Evolutionary conservation across 2,888 invertebrate genomes (phyloP).

Genomic region (Microctonus brassicae): DNA sequence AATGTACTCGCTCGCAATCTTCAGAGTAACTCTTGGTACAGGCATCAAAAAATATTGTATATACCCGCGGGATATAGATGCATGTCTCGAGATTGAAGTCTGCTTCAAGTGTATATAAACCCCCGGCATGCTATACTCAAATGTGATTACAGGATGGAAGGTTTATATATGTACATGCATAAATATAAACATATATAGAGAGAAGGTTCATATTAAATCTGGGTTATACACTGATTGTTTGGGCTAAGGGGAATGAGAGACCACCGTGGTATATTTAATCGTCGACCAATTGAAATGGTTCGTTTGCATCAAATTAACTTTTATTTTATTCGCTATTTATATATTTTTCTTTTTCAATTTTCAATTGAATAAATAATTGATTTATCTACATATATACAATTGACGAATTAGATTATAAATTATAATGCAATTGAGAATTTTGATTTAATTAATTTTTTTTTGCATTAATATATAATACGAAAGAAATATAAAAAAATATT

Average conservation of each 20-base stretch:
- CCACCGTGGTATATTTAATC: not conserved
- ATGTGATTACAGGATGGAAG: constrained; percentile 30
- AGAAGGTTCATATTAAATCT: constrained; percentile 25
- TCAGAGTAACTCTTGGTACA: constrained; percentile 12
- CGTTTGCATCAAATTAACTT: constrained; percentile 3
- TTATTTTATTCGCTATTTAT: constrained; percentile 7
- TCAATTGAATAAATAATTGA: not conserved
- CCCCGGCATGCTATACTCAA: constrained; percentile 20
- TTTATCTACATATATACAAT: not conserved
- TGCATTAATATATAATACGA: not conserved
- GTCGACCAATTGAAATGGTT: constrained; percentile 3
- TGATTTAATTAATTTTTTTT: not conserved
- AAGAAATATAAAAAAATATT: not conserved
- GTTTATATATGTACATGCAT: not conserved
- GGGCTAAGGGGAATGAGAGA: not conserved
- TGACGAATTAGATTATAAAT: not conserved
- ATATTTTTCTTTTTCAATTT: not conserved
- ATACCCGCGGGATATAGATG: constrained; percentile 18
- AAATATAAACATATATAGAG: not conserved
- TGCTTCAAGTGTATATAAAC: not conserved
- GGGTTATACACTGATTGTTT: constrained; percentile 21
- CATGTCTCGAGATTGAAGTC: constrained; percentile 22
- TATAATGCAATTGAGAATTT: not conserved
- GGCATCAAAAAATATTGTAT: constrained; percentile 5
- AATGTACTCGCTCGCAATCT: constrained; percentile 15